Evolutionary conservation across 1,140 invertebrate species (phyloP).

Genomic region (Aphelenchoides fujianensis): DNA sequence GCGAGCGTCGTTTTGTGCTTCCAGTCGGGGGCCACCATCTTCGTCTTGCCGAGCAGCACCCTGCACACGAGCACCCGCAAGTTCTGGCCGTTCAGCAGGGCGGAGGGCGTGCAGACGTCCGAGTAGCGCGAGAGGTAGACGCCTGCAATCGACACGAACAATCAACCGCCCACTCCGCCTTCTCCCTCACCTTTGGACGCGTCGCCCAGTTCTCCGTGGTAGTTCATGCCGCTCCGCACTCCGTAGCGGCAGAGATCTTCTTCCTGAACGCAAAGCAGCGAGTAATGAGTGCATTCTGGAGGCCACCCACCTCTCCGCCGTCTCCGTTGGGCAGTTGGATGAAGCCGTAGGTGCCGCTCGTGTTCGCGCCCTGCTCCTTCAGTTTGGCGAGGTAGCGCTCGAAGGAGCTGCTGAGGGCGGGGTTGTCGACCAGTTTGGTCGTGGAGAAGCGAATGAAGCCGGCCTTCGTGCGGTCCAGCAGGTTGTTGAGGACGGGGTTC

Average conservation of each 20-base stretch:
- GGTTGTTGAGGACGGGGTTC: conserved; percentile 15
- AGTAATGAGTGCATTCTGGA: neutral
- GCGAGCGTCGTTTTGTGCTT: neutral
- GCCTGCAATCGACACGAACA: neutral
- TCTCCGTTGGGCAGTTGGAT: neutral
- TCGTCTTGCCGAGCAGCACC: conserved; percentile 18
- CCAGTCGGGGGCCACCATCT: neutral
- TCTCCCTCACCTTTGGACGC: conserved; percentile 8
- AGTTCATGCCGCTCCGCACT: conserved; percentile 4
- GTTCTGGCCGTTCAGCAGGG: neutral
- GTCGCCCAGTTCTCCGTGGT: conserved; percentile 19
- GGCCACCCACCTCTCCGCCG: neutral
- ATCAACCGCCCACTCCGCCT: neutral
- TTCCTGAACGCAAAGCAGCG: conserved; percentile 1
- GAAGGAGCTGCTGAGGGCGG: neutral
- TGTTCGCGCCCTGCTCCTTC: neutral
- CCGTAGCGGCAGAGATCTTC: conserved; percentile 16
- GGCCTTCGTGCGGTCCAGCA: conserved; percentile 2
- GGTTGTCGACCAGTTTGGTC: conserved; percentile 13
- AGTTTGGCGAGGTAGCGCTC: neutral
- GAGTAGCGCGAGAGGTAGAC: conserved; percentile 9
- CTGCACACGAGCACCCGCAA: conserved; percentile 15
- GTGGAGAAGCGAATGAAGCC: neutral
- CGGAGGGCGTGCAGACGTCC: neutral
- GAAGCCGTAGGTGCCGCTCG: neutral